These are phyloP conservation scores for Synanceia verrucosa DNA, from an alignment of 2,797 vertebrate species.

Conservation along the genomic window DNA sequence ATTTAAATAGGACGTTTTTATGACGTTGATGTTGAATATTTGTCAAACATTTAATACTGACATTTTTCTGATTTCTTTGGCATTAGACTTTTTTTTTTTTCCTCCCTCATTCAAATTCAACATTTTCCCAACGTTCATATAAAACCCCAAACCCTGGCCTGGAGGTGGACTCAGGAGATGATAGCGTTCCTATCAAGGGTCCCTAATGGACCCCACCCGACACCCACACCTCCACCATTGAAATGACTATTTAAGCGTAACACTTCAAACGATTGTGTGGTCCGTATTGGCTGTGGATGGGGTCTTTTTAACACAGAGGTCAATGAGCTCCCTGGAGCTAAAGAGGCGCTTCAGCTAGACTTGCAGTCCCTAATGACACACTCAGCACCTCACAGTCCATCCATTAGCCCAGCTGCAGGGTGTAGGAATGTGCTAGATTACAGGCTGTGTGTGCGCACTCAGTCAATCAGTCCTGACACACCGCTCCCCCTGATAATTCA, in stretches of 20 bases:
- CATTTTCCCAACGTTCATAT: too few species aligned
- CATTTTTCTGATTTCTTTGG: too few species aligned
- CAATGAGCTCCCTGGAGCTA: constrained; percentile 33
- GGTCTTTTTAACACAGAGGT: constrained; percentile 14
- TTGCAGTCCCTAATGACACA: constrained; percentile 48
- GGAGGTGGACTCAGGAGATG: not conserved
- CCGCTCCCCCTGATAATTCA: constrained; percentile 20
- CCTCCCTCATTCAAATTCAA: too few species aligned
- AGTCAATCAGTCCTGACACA: constrained; percentile 20
- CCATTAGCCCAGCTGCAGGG: constrained; percentile 40
- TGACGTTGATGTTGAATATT: too few species aligned
- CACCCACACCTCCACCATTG: not conserved
- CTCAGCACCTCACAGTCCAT: constrained; percentile 2
- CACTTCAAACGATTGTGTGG: not conserved
- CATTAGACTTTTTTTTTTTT: too few species aligned
- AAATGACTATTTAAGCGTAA: not conserved
- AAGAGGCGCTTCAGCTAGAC: constrained; percentile 30
- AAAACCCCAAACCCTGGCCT: too few species aligned
- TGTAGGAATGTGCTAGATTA: constrained; percentile 54
- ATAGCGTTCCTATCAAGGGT: not conserved
- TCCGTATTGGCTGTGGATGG: not conserved
- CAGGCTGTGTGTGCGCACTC: constrained; percentile 14
- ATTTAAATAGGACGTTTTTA: too few species aligned
- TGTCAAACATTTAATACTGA: too few species aligned
- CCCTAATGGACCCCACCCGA: not conserved